Evolutionary conservation across 2,888 invertebrate species (phyloP), one percentile per base, ranked within the genome.

Genomic region (Xiphydria camelus): DNA sequence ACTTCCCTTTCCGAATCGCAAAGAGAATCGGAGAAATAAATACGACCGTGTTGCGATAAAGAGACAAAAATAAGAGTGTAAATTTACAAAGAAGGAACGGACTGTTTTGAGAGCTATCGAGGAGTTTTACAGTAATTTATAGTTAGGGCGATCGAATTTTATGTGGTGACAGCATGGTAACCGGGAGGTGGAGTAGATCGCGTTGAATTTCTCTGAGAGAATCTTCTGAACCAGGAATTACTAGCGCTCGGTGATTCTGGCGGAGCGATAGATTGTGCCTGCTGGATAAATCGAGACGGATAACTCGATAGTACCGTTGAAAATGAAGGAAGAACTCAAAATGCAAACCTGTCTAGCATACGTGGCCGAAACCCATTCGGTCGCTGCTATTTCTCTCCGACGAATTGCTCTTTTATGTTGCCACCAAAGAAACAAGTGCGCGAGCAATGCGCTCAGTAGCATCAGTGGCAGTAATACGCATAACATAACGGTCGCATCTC

Each of bases 121-220:
- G n/a, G n/a, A n/a, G n/a, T 4, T 37, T 4, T 15, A 9, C 20
- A 4, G 4, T 7, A 10, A 7, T 21, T 9, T 3, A 4, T 14
- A 33, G 4, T 9, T 10, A 12, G 5, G 17, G 14, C 19, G 2
- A n/a, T 9, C n/a, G n/a, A n/a, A n/a, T n/a, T n/a, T n/a, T n/a
- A n/a, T n/a, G n/a, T n/a, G n/a, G n/a, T n/a, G 12, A 46, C 51
- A 15, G 41, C 49, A 20, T 46, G 46, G 36, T 52, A 52, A 19
- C 52, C 52, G 17, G 52, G 52, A 21, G 52, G 52, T 9, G 52
- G 52, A 10, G 49, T 47, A 29, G 49, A 49, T 2, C 41, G 43
- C 14, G 49, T 41, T 4, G 52, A 49, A 26, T 33, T 29, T 19
- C 47, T 47, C 19, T 35, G 41, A 7, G 49, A 45, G 18, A 42